These are phyloP conservation scores for Lycopodina hypogea DNA, from an alignment of 37 sponge, comb jelly and placozoan species.

Conservation along the genomic window DNA sequence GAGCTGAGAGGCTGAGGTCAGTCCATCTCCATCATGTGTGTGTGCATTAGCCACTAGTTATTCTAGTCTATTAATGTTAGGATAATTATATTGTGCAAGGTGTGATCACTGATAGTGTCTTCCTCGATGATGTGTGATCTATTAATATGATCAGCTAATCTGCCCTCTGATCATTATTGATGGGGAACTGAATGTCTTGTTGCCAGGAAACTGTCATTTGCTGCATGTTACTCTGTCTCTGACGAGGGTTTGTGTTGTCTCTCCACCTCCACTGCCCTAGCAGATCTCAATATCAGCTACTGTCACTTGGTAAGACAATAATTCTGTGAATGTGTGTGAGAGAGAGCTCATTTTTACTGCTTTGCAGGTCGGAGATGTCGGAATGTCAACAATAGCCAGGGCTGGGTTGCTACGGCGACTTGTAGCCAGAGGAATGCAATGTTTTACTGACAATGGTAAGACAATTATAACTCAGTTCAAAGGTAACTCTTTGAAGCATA, in stretches of 20 bases:
- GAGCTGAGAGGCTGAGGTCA: conserved; percentile 42
- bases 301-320: conserved; percentile 48
- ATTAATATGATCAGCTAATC: too few species aligned
- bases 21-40: neutral
- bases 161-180: too few species aligned
- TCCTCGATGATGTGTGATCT: too few species aligned
- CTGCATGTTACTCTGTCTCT: conserved; percentile 41
- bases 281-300: conserved; percentile 59
- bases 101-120: too few species aligned
- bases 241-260: conserved; percentile 41
- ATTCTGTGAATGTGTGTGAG: neutral
- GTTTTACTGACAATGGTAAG: conserved; percentile 42
- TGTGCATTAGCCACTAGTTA: too few species aligned
- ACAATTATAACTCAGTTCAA: neutral
- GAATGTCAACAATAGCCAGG: conserved; percentile 14
- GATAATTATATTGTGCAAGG: too few species aligned
- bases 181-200: too few species aligned
- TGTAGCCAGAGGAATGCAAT: conserved; percentile 35
- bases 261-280: conserved; percentile 19
- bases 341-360: neutral
- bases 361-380: conserved; percentile 49
- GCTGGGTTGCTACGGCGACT: conserved; percentile 26
- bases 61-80: too few species aligned
- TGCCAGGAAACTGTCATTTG: conserved; percentile 53
- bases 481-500: neutral